Evolutionary conservation across 2,797 vertebrate genomes (phyloP).

Genomic region (Cichlasoma orientale): DNA sequence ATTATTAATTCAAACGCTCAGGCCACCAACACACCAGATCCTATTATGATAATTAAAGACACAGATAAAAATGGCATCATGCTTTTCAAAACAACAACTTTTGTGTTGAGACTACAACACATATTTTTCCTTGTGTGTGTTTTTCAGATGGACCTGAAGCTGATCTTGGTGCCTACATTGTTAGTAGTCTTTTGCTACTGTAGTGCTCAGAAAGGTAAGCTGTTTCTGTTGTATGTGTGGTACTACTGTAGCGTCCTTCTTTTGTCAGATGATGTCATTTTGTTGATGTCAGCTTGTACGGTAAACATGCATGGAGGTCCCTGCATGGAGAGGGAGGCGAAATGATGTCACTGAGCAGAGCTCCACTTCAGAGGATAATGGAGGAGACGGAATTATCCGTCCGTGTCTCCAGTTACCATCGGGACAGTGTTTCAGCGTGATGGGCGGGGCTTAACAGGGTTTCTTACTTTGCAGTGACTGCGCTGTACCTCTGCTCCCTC

Average conservation of each 20-base stretch:
- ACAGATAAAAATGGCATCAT: background rate
- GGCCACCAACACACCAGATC: background rate
- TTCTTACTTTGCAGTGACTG: constrained; percentile 52
- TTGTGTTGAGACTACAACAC: background rate
- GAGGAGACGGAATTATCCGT: constrained; percentile 59
- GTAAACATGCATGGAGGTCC: background rate
- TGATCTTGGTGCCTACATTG: constrained; percentile 79
- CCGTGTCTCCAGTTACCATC: constrained; percentile 57
- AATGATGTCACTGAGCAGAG: constrained; percentile 37
- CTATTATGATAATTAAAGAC: constrained; percentile 10
- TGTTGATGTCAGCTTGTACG: constrained; percentile 4
- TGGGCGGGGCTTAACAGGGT: constrained; percentile 38
- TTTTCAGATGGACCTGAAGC: constrained; percentile 87
- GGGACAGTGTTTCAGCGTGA: constrained; percentile 49
- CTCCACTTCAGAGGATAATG: constrained; percentile 52
- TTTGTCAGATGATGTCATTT: constrained; percentile 13
- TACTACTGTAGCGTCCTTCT: background rate
- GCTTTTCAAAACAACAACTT: background rate
- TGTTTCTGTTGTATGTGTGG: background rate
- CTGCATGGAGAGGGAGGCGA: background rate
- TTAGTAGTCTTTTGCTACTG: constrained; percentile 80
- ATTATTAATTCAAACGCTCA: constrained; percentile 15
- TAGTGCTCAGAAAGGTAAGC: constrained; percentile 89
- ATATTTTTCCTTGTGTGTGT: constrained; percentile 32
- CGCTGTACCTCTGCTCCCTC: constrained; percentile 17